Evolutionary conservation across 2,888 invertebrate genomes (phyloP).

Genomic region (Xiphydria camelus): DNA sequence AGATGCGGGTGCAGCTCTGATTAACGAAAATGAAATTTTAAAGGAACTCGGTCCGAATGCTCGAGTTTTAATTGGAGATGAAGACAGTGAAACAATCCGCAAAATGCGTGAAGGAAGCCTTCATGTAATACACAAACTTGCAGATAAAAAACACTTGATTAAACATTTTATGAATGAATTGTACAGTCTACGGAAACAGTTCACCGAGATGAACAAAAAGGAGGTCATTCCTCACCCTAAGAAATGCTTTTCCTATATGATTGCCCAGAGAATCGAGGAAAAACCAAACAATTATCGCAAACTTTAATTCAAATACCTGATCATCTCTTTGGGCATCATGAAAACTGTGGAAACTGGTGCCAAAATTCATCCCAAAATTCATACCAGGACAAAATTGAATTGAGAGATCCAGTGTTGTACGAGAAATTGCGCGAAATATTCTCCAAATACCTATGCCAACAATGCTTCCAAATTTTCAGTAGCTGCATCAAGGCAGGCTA

Average conservation of each 20-base stretch:
- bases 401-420: conserved; percentile 6
- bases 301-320: conserved; percentile 14
- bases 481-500: conserved; percentile 24
- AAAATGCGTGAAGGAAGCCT: too few relatives aligned
- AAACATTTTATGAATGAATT: background rate
- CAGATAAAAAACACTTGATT: too few relatives aligned
- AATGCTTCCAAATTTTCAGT: conserved; percentile 25
- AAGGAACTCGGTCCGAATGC: too few relatives aligned
- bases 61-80: too few relatives aligned
- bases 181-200: background rate
- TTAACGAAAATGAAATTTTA: too few relatives aligned
- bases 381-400: background rate
- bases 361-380: background rate
- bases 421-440: conserved; percentile 15
- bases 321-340: conserved; percentile 16
- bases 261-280: conserved; percentile 14
- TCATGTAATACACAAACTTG: too few relatives aligned
- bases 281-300: conserved; percentile 7
- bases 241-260: conserved; percentile 19
- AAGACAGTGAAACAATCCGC: too few relatives aligned
- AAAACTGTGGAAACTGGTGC: conserved; percentile 22
- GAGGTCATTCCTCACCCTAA: conserved; percentile 10
- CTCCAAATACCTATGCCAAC: conserved; percentile 24
- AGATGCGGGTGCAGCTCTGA: too few relatives aligned
- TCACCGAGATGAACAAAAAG: conserved; percentile 5